A percentile compares a stretch with the other conserved stretches of the same genome.
Evolutionary conservation across 2,888 invertebrate genomes (phyloP).

Genomic region (Acrobeloides nanus): DNA sequence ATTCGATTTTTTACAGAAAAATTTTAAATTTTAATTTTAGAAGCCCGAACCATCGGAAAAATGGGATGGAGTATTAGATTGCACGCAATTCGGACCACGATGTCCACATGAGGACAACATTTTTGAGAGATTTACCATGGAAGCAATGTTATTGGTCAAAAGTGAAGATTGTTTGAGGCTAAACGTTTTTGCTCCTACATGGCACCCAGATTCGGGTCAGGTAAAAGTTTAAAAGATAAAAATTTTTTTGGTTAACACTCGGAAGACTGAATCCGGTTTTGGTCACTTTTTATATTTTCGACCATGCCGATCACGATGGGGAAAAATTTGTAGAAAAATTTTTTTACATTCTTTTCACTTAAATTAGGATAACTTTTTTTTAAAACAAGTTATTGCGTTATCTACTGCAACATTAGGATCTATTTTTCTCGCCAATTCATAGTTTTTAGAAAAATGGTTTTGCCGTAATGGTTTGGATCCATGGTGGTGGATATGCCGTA

Average conservation of each 20-base stretch:
- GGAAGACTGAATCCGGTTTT: too few species aligned
- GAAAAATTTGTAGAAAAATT: too few species aligned
- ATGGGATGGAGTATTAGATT: conserved; percentile 22
- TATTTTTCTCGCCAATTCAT: not conserved
- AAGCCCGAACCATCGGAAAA: conserved; percentile 23
- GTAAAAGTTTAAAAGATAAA: too few species aligned
- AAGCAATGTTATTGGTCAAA: conserved; percentile 12
- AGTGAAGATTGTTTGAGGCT: conserved; percentile 29
- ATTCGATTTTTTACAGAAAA: too few species aligned
- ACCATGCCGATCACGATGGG: too few species aligned
- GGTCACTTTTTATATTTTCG: too few species aligned
- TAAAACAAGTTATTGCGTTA: too few species aligned
- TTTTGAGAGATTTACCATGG: conserved; percentile 13
- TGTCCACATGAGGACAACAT: conserved; percentile 24
- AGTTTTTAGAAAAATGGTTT: conserved; percentile 12
- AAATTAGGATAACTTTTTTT: too few species aligned
- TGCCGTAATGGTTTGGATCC: conserved; percentile 27
- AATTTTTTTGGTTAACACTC: too few species aligned
- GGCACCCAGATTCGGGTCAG: not conserved
- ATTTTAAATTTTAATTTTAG: too few species aligned
- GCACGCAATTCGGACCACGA: conserved; percentile 22
- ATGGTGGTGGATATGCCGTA: conserved; percentile 30
- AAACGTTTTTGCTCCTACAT: conserved; percentile 27
- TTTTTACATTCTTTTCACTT: too few species aligned
- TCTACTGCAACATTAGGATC: not conserved